These are phyloP conservation scores for Ectemnius continuus DNA, from an alignment of 2,888 invertebrate species.

Conservation along the genomic window DNA sequence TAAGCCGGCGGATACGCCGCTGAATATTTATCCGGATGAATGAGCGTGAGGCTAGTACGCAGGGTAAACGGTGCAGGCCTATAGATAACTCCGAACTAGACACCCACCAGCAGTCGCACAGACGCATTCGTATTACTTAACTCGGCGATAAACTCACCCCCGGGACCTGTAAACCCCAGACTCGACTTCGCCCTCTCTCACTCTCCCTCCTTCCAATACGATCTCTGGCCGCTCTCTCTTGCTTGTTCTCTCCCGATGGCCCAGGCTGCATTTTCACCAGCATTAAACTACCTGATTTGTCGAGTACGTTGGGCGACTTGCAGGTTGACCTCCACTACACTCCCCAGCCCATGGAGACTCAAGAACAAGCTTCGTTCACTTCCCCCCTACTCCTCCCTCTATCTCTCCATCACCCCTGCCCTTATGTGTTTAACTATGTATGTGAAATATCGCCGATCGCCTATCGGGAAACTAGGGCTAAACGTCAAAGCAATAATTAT, in stretches of 20 bases:
- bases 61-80: constrained; percentile 68
- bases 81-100: constrained; percentile 69
- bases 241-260: constrained; percentile 49
- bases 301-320: constrained; percentile 58
- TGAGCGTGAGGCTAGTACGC: constrained; percentile 64
- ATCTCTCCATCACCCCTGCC: no score
- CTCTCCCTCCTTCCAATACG: no score
- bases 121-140: constrained; percentile 80
- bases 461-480: constrained; percentile 7
- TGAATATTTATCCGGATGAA: constrained; percentile 72
- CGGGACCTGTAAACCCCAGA: constrained; percentile 69
- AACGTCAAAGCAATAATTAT: neutral
- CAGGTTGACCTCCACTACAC: constrained; percentile 54
- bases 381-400: neutral
- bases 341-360: constrained; percentile 47
- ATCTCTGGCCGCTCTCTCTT: no score
- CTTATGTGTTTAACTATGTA: constrained; percentile 5
- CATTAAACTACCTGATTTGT: constrained; percentile 69
- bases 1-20: neutral
- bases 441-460: constrained; percentile 33
- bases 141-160: constrained; percentile 79
- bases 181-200: constrained; percentile 25
- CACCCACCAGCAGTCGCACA: constrained; percentile 68
- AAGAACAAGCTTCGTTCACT: constrained; percentile 7
- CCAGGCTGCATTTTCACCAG: constrained; percentile 66